Percentiles rank a stretch among this genome's conserved stretches.
Evolutionary conservation across 2,888 invertebrate genomes (phyloP).

Genomic region (Torymus texanus): DNA sequence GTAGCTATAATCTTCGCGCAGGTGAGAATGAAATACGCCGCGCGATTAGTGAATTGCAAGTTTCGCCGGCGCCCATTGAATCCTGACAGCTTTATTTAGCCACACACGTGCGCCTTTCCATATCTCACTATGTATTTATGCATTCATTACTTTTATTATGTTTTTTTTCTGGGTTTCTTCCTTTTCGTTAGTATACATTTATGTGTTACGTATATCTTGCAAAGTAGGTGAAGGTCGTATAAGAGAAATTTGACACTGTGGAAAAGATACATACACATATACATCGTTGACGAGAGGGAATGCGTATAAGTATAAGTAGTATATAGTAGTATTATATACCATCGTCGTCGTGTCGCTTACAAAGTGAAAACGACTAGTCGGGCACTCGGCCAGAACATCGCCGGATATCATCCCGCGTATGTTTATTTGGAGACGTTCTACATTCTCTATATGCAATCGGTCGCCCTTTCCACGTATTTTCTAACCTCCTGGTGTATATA

Average conservation of each 20-base stretch:
- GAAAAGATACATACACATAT: constrained; percentile 47
- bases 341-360: constrained; percentile 35
- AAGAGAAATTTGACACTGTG: constrained; percentile 57
- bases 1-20: constrained; percentile 1
- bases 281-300: constrained; percentile 19
- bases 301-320: too few species aligned
- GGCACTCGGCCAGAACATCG: constrained; percentile 60
- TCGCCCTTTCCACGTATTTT: neutral
- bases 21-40: constrained; percentile 35
- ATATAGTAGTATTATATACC: too few species aligned
- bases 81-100: constrained; percentile 21
- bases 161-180: too few species aligned
- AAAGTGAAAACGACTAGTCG: constrained; percentile 62
- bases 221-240: constrained; percentile 29
- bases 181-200: too few species aligned
- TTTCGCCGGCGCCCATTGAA: constrained; percentile 11
- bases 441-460: constrained; percentile 5
- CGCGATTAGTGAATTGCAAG: constrained; percentile 23
- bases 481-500: too few species aligned
- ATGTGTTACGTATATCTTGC: neutral
- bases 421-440: constrained; percentile 52
- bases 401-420: constrained; percentile 58
- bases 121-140: too few species aligned
- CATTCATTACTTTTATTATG: too few species aligned
- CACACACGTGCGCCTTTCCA: too few species aligned